Evolutionary conservation across 2,113 vertebrate species (phyloP), one percentile per base, ranked within the genome.

Genomic region (Prionailurus viverrinus): DNA sequence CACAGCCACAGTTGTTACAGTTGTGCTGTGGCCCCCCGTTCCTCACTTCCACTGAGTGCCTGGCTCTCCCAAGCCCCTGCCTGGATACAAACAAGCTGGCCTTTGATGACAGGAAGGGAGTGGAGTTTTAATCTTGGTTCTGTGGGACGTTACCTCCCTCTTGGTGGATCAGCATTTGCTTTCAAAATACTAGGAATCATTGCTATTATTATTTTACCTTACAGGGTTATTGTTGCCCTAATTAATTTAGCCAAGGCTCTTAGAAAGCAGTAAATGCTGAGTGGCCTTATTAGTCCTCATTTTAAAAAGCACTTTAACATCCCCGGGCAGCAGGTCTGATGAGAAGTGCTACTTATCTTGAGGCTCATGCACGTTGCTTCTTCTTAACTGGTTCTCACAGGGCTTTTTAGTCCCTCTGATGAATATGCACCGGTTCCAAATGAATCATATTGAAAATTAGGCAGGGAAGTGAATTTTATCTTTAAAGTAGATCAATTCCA

Each of bases 41-140:
- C 91, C 93, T 78, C 10, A 33, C 84, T 51, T 55, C 6, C 1
- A 41, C 91, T 27, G 7, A 89, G 63, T 12, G 16, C 55, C 76
- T 3, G 39, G 87, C 91, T 92, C 80, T 48, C 69, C 81, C 96
- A 84, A 61, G 96, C 79, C 87, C 96, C 92, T 5, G 9, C 95
- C 65, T n/a, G 19, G 92, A 90, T 39, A 79, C 86, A 89, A 94
- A 96, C 96, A 96, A 96, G 91, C 94, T 85, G 76, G 92, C 66
- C 94, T 97, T 97, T 97, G 92, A 94, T 92, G 94, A 78, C 95
- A 92, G 96, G 94, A 96, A 96, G 96, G 95, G 94, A 97, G 83
- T 80, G 68, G 87, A 89, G 68, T 95, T 97, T 97, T 97, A 86
- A 97, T 97, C 91, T 96, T 74, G 86, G 68, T 82, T 90, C 92